Percentiles rank a stretch among this genome's conserved stretches.
Conservation (phyloP, 2,888 invertebrate genomes). For the Pseudeuparius sepicola region DNA sequence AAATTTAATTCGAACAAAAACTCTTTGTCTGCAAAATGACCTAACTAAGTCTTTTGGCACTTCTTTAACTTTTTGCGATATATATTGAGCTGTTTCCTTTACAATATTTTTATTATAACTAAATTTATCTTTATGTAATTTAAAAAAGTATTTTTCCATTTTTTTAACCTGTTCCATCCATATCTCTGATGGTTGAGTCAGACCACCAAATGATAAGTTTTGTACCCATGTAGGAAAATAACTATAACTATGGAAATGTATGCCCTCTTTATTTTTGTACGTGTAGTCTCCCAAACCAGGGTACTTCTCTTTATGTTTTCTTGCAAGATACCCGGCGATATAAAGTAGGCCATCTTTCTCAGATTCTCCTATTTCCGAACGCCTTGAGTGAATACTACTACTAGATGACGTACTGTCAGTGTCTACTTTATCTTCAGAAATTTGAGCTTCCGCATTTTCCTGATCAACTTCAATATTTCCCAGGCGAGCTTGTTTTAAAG, state of each 20-base stretch:
- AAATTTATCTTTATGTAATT: constrained; percentile 7
- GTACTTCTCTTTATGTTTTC: constrained; percentile 8
- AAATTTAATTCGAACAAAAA: constrained; percentile 7
- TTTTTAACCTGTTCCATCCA: constrained; percentile 1
- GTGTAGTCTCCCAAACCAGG: constrained; percentile 4
- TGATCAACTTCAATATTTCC: constrained; percentile 8
- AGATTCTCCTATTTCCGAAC: constrained; percentile 1
- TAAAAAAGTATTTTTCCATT: constrained; percentile 4
- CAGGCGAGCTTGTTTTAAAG: constrained; percentile 11
- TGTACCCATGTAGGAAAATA: constrained; percentile 4
- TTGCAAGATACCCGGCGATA: constrained; percentile 12
- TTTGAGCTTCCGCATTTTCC: neutral
- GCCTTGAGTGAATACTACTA: constrained; percentile 1
- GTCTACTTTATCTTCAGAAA: constrained; percentile 4
- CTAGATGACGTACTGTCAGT: constrained; percentile 10
- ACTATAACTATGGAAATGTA: constrained; percentile 1
- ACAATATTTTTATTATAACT: constrained; percentile 1
- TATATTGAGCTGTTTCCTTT: constrained; percentile 3
- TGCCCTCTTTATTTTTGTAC: neutral
- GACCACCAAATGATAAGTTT: constrained; percentile 4
- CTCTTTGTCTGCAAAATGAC: constrained; percentile 5
- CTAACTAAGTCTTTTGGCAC: constrained; percentile 3
- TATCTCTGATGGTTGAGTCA: neutral
- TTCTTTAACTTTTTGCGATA: neutral
- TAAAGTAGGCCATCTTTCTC: constrained; percentile 11